Conservation (phyloP, 2,113 vertebrate species). For the Lonchura striata region DNA sequence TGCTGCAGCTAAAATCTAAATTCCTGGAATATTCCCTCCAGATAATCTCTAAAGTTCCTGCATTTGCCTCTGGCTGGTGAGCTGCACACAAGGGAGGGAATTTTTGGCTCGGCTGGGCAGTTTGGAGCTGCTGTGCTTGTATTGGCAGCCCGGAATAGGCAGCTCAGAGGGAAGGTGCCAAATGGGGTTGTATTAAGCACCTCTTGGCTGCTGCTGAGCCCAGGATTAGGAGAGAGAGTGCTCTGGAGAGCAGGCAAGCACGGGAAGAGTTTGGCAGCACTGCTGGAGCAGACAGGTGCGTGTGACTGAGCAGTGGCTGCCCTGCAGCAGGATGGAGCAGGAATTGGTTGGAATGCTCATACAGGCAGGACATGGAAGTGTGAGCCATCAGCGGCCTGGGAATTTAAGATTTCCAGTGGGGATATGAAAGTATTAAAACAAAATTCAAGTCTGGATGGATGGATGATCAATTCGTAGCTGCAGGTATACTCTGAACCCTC, state of each 20-base stretch:
- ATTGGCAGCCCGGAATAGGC: constrained; percentile 43
- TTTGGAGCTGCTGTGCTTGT: constrained; percentile 35
- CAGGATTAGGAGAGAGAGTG: neutral
- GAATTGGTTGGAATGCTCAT: fast-evolving
- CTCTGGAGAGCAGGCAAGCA: neutral
- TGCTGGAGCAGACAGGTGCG: neutral
- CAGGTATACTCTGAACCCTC: neutral
- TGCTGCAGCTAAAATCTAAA: neutral
- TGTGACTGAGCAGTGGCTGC: neutral
- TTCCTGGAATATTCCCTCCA: constrained; percentile 46
- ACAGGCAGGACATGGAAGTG: neutral
- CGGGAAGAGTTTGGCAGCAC: neutral
- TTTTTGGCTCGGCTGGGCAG: neutral
- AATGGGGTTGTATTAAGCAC: neutral
- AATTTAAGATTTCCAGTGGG: neutral
- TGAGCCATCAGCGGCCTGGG: neutral
- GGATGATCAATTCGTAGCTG: neutral
- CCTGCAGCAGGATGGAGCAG: neutral
- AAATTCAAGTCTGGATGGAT: neutral
- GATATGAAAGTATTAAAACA: neutral
- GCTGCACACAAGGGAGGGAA: neutral
- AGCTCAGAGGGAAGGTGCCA: constrained; percentile 14
- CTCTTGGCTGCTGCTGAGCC: neutral
- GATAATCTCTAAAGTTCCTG: constrained; percentile 43
- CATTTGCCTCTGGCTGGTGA: constrained; percentile 22